Conservation (phyloP, 2,113 vertebrate genomes). For the Brachyistius frenatus region DNA sequence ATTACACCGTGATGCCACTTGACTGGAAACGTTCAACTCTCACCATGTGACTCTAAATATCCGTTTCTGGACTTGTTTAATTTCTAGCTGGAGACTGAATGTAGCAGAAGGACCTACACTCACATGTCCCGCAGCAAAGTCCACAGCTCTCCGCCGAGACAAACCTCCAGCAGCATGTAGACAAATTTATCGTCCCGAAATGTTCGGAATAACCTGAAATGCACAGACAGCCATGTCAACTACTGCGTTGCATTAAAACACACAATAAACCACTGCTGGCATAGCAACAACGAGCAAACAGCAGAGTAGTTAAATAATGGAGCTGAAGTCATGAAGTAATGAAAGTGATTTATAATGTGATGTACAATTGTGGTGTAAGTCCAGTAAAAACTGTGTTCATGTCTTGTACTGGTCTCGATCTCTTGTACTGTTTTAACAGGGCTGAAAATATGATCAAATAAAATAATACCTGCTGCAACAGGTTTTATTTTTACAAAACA, state of each 20-base stretch:
- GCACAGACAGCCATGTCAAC: slow-evolving; percentile 16
- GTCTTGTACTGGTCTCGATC: too few species aligned
- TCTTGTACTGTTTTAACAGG: too few species aligned
- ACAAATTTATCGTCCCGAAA: slow-evolving; percentile 93
- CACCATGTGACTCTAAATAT: not conserved
- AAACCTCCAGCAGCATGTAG: slow-evolving; percentile 94
- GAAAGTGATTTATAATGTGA: too few species aligned
- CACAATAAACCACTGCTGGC: not conserved
- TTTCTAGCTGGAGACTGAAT: not conserved
- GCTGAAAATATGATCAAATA: too few species aligned
- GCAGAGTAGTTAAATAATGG: too few species aligned
- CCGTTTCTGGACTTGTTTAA: not conserved
- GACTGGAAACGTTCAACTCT: too few species aligned
- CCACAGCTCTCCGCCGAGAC: slow-evolving; percentile 95
- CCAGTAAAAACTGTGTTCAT: too few species aligned
- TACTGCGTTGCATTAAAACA: not conserved
- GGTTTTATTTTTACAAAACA: too few species aligned
- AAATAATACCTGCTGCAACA: too few species aligned
- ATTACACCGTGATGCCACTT: too few species aligned
- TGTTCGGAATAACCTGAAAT: slow-evolving; percentile 90
- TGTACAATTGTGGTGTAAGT: too few species aligned
- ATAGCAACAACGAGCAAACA: not conserved
- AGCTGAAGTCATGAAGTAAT: too few species aligned
- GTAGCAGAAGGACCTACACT: slow-evolving; percentile 73
- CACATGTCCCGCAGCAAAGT: slow-evolving; percentile 95